Base-by-base conservation (phyloP, 2,888 invertebrate genomes). In the Coelogynopora nodosa region DNA sequence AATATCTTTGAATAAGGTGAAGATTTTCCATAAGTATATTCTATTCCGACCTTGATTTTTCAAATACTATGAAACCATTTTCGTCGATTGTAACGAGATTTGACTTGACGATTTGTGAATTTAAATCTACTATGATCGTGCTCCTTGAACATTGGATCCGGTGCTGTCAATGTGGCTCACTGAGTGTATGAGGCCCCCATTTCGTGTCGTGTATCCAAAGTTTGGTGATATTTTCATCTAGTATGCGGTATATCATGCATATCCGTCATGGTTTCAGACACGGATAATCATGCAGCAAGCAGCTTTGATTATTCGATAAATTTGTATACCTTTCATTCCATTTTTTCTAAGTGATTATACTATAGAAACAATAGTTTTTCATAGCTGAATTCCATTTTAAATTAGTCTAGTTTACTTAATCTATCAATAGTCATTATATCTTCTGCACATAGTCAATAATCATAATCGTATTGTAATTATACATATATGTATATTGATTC, bases 31-130 rank as follows among this genome's bases (percentile, higher is more conserved):
- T 26, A 74, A 74, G 74, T 10, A 74, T n/a, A n/a, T 49, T 74
- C 18, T 26, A 74, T 74, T 74, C 74, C 74, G 74, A 23, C 74
- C 74, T 74, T 74, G 74, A 74, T 13, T 74, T 74, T 74, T 74
- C 2, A 74, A 74, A 74, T 74, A 26, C 74, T 74, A 26, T 26
- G 18, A 80, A 80, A 2, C n/a, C 2, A 10, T 80, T 80, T 28
- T 80, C 81, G n/a, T 28, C 81, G 26, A 80, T 80, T 28, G 28
- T 82, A 30, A 82, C 83, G 30, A 82, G 31, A 82, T 82, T 26
- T 31, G 30, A 30, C 2, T 27, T 13, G 83, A 82, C 83, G 30
- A 82, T 30, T 82, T 29, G 30, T 31, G n/a, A n/a, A n/a, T n/a
- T n/a, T n/a, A n/a, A n/a, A n/a, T n/a, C n/a, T n/a, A n/a, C n/a